phyloP scores from a whole-genome alignment of 2,888 invertebrate genomes.

The Leptura quadrifasciata region DNA sequence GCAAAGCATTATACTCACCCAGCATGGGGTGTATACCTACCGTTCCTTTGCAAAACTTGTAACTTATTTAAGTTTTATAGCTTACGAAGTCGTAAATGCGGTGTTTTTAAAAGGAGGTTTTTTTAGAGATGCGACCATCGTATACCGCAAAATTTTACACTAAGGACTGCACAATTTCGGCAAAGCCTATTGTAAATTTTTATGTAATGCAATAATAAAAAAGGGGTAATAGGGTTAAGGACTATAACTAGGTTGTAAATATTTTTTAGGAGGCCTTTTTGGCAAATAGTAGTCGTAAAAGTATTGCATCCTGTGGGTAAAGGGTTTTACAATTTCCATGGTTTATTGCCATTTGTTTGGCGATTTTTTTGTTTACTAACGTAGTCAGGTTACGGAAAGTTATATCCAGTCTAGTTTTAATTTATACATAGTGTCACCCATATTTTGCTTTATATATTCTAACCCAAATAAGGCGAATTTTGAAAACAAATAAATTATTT shows the following conservation, averaged over 20 bases:
- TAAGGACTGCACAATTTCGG: slow-evolving; percentile 18
- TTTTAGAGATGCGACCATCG: slow-evolving; percentile 33
- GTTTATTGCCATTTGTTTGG: not conserved
- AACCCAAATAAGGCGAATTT: too few relatives aligned
- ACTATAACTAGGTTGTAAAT: not conserved
- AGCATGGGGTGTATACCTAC: slow-evolving; percentile 47
- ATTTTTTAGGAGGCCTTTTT: slow-evolving; percentile 7
- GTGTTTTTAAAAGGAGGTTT: slow-evolving; percentile 14
- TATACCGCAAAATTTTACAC: slow-evolving; percentile 44
- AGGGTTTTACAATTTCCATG: not conserved
- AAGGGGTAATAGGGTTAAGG: not conserved
- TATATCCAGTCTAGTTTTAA: not conserved
- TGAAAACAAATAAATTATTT: too few relatives aligned
- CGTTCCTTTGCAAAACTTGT: slow-evolving; percentile 37
- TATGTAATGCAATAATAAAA: slow-evolving; percentile 23
- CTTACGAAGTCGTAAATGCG: slow-evolving; percentile 39
- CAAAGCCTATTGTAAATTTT: slow-evolving; percentile 18
- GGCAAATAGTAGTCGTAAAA: not conserved
- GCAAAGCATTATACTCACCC: slow-evolving; percentile 56
- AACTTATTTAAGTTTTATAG: slow-evolving; percentile 43
- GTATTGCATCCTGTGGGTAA: not conserved
- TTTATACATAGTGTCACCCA: not conserved
- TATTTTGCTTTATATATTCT: too few relatives aligned
- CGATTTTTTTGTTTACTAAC: not conserved
- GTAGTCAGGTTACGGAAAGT: not conserved